Conservation (phyloP, 2,113 vertebrate genomes). For the Herpailurus yagouaroundi region DNA sequence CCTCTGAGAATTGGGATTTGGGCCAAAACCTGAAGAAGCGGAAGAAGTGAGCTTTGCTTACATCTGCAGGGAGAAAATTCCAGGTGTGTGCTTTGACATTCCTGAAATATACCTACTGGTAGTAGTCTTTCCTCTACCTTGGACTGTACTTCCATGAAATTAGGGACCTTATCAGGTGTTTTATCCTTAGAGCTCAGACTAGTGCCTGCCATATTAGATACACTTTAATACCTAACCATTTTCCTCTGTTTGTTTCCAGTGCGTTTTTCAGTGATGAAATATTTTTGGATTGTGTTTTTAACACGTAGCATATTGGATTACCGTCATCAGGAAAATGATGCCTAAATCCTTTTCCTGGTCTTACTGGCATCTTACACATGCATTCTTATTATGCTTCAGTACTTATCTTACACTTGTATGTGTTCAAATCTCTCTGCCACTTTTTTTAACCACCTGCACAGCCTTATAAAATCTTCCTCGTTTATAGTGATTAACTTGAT, state of each 20-base stretch:
- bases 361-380: background rate
- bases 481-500: background rate
- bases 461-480: background rate
- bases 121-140: background rate
- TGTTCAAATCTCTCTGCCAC: background rate
- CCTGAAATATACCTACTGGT: background rate
- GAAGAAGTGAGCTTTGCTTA: background rate
- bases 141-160: background rate
- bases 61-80: background rate
- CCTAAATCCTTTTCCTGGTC: background rate
- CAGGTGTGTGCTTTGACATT: background rate
- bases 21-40: background rate
- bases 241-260: background rate
- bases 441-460: background rate
- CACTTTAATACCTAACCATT: background rate
- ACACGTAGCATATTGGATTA: background rate
- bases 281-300: slow-evolving; percentile 4
- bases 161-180: background rate
- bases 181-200: background rate
- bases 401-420: background rate
- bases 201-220: background rate
- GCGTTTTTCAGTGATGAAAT: background rate
- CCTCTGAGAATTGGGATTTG: background rate
- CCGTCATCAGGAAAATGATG: background rate
- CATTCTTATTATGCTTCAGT: background rate